Evolutionary conservation across 2,797 vertebrate genomes (phyloP).

Genomic region (Chelon auratus): DNA sequence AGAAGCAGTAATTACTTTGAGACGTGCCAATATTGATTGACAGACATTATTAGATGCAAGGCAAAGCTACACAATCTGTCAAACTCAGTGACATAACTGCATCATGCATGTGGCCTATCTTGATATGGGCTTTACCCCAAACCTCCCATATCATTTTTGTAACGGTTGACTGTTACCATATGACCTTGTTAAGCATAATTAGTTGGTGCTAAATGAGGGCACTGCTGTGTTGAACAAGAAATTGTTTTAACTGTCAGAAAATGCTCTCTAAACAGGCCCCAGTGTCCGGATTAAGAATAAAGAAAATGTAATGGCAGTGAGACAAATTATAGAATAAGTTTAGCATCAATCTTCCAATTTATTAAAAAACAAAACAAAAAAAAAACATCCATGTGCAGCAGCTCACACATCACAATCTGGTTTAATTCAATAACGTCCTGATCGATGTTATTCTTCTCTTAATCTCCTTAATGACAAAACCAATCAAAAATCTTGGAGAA

Average conservation of each 20-base stretch:
- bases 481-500: conserved; percentile 49
- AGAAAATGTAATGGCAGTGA: conserved; percentile 5
- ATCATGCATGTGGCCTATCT: conserved; percentile 12
- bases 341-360: conserved; percentile 49
- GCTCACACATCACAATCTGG: conserved; percentile 27
- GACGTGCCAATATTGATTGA: conserved; percentile 9
- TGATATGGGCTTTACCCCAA: conserved; percentile 33
- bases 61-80: conserved; percentile 5
- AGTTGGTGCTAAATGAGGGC: conserved; percentile 51
- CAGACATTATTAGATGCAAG: not conserved
- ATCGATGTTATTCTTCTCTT: conserved; percentile 54
- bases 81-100: conserved; percentile 40
- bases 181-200: conserved; percentile 63
- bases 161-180: conserved; percentile 36
- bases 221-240: conserved; percentile 39
- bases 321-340: conserved; percentile 42
- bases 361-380: conserved; percentile 38
- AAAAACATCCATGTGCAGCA: conserved; percentile 33
- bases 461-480: conserved; percentile 58
- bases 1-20: conserved; percentile 23
- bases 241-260: conserved; percentile 50
- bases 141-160: conserved; percentile 36
- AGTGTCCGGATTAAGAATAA: conserved; percentile 16
- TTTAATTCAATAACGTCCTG: conserved; percentile 61
- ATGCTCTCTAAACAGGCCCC: conserved; percentile 35